phyloP scores from a whole-genome alignment of 2,113 vertebrate species.

The Shinisaurus crocodilurus region DNA sequence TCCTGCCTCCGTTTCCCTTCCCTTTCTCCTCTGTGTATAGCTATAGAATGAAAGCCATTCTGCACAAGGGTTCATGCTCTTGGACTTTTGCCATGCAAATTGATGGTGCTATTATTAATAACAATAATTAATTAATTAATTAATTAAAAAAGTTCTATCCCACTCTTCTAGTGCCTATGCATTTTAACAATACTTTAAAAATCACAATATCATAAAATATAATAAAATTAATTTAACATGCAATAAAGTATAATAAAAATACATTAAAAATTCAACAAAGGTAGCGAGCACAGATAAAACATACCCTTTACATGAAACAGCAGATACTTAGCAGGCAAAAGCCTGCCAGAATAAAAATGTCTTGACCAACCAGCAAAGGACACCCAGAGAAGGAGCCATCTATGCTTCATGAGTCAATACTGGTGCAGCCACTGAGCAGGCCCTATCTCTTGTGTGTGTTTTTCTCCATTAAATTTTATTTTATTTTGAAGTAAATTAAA shows the following conservation, averaged over 20 bases:
- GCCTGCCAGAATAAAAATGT: neutral
- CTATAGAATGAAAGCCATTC: too few species aligned
- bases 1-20: too few species aligned
- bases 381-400: neutral
- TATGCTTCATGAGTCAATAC: neutral
- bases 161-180: too few species aligned
- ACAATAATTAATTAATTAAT: too few species aligned
- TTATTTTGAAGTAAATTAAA: too few species aligned
- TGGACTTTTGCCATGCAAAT: too few species aligned
- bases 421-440: neutral
- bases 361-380: neutral
- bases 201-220: neutral
- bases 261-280: neutral
- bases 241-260: neutral
- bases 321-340: neutral
- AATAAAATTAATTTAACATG: neutral
- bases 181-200: neutral
- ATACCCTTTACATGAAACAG: neutral
- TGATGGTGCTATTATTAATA: too few species aligned
- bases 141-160: too few species aligned
- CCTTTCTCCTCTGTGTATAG: too few species aligned
- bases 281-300: neutral
- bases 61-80: too few species aligned
- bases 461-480: too few species aligned
- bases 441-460: neutral